phyloP scores from a whole-genome alignment of 1,140 invertebrate genomes.

The Drosophila pallidifrons region DNA sequence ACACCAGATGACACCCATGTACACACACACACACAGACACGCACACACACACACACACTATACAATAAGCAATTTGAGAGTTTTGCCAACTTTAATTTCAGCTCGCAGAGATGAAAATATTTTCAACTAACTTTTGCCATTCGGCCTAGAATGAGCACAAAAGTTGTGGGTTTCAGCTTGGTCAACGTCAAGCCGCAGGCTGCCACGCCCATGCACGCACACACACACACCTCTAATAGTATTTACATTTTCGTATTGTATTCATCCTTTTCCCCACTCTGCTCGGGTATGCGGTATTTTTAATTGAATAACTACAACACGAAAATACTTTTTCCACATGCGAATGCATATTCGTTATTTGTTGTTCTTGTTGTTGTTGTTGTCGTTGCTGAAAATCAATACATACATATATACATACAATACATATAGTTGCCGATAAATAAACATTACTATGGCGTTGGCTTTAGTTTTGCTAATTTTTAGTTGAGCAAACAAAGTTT shows the following conservation, averaged over 20 bases:
- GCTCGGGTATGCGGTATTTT: constrained; percentile 58
- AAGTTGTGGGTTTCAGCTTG: constrained; percentile 43
- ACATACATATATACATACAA: constrained; percentile 1
- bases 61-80: constrained; percentile 29
- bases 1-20: constrained; percentile 20
- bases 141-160: constrained; percentile 44
- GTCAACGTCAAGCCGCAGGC: constrained; percentile 40
- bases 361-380: constrained; percentile 16
- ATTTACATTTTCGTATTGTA: constrained; percentile 69
- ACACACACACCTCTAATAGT: constrained; percentile 55
- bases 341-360: constrained; percentile 8
- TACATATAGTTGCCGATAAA: constrained; percentile 26
- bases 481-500: constrained; percentile 33
- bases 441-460: constrained; percentile 27
- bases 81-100: constrained; percentile 43
- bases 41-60: not conserved
- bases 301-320: constrained; percentile 77
- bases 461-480: constrained; percentile 40
- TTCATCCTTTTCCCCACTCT: constrained; percentile 45
- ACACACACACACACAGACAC: not conserved
- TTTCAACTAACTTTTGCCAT: constrained; percentile 58
- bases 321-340: constrained; percentile 41
- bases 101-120: constrained; percentile 56
- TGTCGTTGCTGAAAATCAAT: constrained; percentile 22
- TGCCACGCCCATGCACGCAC: constrained; percentile 22